Percentiles rank a stretch among this genome's conserved stretches.
Conservation (phyloP, 2,797 vertebrate genomes). For the Gadopsis marmoratus region DNA sequence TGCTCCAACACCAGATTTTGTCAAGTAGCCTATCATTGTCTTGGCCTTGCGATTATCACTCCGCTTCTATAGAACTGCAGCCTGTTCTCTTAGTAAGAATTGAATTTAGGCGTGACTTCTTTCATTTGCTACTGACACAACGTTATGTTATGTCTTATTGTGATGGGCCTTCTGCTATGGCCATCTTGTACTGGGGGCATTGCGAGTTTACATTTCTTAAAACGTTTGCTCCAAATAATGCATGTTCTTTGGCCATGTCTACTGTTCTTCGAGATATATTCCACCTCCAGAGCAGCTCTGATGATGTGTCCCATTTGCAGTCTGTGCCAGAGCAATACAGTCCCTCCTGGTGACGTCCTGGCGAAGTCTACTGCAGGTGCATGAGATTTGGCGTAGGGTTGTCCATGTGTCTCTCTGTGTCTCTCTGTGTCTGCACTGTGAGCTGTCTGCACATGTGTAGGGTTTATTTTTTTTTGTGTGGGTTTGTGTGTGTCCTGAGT, state of each 20-base stretch:
- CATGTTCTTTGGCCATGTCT: background rate
- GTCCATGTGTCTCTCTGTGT: slow-evolving; percentile 15
- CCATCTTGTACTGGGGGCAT: too few relatives aligned
- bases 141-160: too few relatives aligned
- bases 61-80: too few relatives aligned
- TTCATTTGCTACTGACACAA: too few relatives aligned
- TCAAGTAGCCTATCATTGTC: too few relatives aligned
- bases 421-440: background rate
- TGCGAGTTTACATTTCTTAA: background rate
- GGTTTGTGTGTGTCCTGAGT: slow-evolving; percentile 77
- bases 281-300: background rate
- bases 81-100: too few relatives aligned
- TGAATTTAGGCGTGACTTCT: too few relatives aligned
- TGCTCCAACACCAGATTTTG: too few relatives aligned
- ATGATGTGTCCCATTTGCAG: background rate
- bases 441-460: slow-evolving; percentile 17
- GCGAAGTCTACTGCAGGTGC: background rate
- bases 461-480: slow-evolving; percentile 19
- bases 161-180: too few relatives aligned
- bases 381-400: background rate
- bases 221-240: background rate
- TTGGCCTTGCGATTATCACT: too few relatives aligned
- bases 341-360: background rate
- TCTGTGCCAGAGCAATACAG: background rate
- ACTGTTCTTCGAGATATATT: background rate